Percentiles rank a stretch among this genome's conserved stretches.
Conservation (phyloP, 1,140 invertebrate species). For the Pseudomyrmex dendroicus region DNA sequence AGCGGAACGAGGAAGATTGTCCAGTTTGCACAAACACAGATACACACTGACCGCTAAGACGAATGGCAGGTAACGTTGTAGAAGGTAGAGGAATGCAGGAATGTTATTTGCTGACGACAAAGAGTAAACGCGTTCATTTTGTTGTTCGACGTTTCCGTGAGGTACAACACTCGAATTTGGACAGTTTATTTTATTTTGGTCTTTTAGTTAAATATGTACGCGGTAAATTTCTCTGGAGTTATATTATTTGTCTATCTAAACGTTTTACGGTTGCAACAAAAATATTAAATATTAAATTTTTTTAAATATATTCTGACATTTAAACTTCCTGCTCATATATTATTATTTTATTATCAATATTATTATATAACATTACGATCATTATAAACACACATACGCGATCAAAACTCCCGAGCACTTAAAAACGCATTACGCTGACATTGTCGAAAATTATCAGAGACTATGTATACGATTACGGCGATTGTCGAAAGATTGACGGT, state of each 20-base stretch:
- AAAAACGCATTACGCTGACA: not conserved
- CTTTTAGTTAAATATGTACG: no score
- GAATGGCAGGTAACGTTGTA: not conserved
- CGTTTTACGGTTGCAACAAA: no score
- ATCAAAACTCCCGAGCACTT: not conserved
- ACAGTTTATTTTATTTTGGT: not conserved
- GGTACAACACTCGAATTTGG: not conserved
- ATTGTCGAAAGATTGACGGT: conserved; percentile 18
- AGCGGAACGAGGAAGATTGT: conserved; percentile 50
- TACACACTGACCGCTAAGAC: not conserved
- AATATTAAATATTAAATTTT: no score
- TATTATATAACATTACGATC: no score
- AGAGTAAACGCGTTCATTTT: conserved; percentile 2
- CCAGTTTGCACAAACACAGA: conserved; percentile 41
- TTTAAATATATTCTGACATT: not conserved
- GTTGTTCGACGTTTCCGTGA: not conserved
- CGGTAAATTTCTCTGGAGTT: no score
- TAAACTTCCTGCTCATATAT: not conserved
- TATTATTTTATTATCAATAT: no score
- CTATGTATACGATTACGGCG: conserved; percentile 14
- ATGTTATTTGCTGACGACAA: conserved; percentile 24
- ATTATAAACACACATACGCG: no score
- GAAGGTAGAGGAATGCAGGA: not conserved
- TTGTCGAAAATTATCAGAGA: not conserved
- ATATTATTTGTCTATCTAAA: no score